Percentiles rank a stretch among this genome's conserved stretches.
Evolutionary conservation across 2,888 invertebrate species (phyloP).

Genomic region (Sarcophaga caerulescens): DNA sequence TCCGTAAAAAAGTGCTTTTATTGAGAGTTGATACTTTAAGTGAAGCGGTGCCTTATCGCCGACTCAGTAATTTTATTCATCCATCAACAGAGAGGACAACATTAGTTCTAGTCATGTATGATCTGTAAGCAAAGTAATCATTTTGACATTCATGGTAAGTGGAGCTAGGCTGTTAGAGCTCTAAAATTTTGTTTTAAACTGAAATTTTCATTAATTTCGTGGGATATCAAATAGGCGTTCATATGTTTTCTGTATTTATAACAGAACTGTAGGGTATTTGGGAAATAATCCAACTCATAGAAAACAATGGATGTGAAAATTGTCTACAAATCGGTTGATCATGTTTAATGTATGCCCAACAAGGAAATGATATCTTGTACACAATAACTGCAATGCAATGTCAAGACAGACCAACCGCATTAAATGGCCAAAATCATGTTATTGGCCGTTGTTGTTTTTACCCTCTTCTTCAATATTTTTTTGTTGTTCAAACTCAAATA

Average conservation of each 20-base stretch:
- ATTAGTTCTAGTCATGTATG: too few species aligned
- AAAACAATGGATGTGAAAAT: neutral
- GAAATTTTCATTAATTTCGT: too few species aligned
- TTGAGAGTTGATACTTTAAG: too few species aligned
- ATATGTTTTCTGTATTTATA: neutral
- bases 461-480: neutral
- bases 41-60: too few species aligned
- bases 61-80: too few species aligned
- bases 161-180: too few species aligned
- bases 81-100: too few species aligned
- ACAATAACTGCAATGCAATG: conserved; percentile 45
- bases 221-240: too few species aligned
- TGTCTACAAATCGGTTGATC: conserved; percentile 13
- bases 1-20: too few species aligned
- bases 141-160: too few species aligned
- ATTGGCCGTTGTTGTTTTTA: conserved; percentile 22
- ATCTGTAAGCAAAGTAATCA: too few species aligned
- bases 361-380: conserved; percentile 61
- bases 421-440: conserved; percentile 46
- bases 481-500: neutral
- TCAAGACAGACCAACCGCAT: conserved; percentile 32
- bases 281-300: neutral
- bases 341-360: conserved; percentile 45
- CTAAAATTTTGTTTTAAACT: too few species aligned
- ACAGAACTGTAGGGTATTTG: neutral